Percentiles rank a stretch among this genome's conserved stretches.
phyloP scores from a whole-genome alignment of 1,140 invertebrate genomes.

The Zaprionus kolodkinae region DNA sequence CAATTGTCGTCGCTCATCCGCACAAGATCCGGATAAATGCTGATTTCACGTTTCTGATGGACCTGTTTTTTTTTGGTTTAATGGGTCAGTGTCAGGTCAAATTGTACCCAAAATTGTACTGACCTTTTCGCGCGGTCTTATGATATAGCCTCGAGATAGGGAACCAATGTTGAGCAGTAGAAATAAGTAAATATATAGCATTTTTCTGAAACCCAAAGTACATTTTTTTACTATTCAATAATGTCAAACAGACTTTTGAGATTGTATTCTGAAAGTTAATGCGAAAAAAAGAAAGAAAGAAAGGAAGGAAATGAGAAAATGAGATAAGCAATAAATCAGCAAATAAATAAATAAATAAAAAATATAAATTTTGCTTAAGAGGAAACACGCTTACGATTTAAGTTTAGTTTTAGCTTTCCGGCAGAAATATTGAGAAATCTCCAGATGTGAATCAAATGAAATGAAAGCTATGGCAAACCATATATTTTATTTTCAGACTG shows the following conservation, averaged over 20 bases:
- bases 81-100: no score
- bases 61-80: conserved; percentile 17
- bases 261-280: neutral
- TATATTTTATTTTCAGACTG: no score
- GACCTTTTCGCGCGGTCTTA: conserved; percentile 36
- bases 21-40: conserved; percentile 14
- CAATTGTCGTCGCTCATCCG: conserved; percentile 8
- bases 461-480: no score
- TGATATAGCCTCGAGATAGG: conserved; percentile 27
- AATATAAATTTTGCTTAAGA: neutral
- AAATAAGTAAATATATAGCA: conserved; percentile 45
- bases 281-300: neutral
- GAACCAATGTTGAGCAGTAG: conserved; percentile 34
- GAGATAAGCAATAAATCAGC: no score
- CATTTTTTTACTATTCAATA: conserved; percentile 70
- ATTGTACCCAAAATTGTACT: neutral
- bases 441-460: no score
- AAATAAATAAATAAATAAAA: no score
- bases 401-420: no score
- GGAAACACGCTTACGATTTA: neutral
- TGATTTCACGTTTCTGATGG: conserved; percentile 35
- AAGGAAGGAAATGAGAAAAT: no score
- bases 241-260: neutral
- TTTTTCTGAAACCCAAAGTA: conserved; percentile 26
- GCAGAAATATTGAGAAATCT: no score